A percentile compares a stretch with the other conserved stretches of the same genome.
Conservation (phyloP, 2,888 invertebrate species). For the Cantharis rufa region DNA sequence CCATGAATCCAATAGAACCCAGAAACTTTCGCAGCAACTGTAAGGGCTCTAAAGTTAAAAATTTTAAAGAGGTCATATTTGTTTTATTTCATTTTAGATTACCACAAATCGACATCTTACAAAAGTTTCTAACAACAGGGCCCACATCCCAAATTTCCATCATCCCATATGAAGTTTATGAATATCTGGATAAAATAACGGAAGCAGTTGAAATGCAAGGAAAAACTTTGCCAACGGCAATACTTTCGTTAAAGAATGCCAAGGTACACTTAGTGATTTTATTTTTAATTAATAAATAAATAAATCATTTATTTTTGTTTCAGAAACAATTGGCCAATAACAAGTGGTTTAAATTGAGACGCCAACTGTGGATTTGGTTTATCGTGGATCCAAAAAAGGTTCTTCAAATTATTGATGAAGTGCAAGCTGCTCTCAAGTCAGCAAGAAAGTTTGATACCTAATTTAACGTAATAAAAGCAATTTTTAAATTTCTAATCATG, state of each 20-base stretch:
- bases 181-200: constrained; percentile 7
- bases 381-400: constrained; percentile 27
- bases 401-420: constrained; percentile 19
- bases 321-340: constrained; percentile 37
- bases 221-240: neutral
- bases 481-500: neutral
- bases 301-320: constrained; percentile 20
- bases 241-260: neutral
- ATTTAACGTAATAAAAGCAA: neutral
- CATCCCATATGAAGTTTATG: constrained; percentile 9
- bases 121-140: constrained; percentile 18
- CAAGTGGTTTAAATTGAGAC: constrained; percentile 41
- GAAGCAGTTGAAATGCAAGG: neutral
- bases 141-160: constrained; percentile 25
- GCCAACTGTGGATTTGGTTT: constrained; percentile 39
- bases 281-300: neutral
- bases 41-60: constrained; percentile 5
- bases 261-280: no score
- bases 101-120: constrained; percentile 5
- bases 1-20: neutral
- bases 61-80: neutral
- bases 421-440: constrained; percentile 13
- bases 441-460: neutral
- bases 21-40: constrained; percentile 9
- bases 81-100: constrained; percentile 8